Base-by-base conservation (phyloP, 2,113 vertebrate genomes). In the Pygoscelis adeliae region DNA sequence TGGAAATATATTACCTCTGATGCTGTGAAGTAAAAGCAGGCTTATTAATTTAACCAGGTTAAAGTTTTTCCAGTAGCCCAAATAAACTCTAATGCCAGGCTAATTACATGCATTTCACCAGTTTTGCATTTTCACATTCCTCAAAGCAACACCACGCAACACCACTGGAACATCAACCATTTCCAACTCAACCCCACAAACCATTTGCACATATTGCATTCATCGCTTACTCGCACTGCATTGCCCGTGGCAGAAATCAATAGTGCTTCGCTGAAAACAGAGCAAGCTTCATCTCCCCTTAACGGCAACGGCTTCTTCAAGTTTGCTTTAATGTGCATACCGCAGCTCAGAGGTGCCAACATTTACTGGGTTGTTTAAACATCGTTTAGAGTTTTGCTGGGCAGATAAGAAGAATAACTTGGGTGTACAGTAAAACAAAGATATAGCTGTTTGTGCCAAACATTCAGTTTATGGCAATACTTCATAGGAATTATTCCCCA, bases 401-500 rank as follows among this genome's bases (percentile, higher is more conserved):
- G 92, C 52, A 96, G 91, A 95, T 92, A 96, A 96, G 95, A 96
- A 97, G 92, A 97, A 94, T 93, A 97, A 93, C 65, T 90, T 77
- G 94, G 91, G 89, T 49, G 78, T 76, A 65, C 40, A 34, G 92
- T 97, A 88, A 96, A 96, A 97, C 77, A 89, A 95, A 94, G 96
- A 97, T 66, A 86, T 5, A 83, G 95, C 86, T 76, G 63, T 81
- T 96, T 76, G 93, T 89, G 97, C 93, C 96, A 84, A 96, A 96
- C 95, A 62, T 71, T 53, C 83, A 42, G 91, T 94, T 94, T 67
- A 96, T 97, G 98, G 98, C 98, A 98, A 69, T 86, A 95, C 98
- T 98, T 98, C 98, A 97, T 65, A 98, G 97, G 96, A 98, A 97
- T 96, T 93, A 86, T 89, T 97, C 94, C 89, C 87, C 97, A 10